Evolutionary conservation across 2,888 invertebrate genomes (phyloP), one percentile per base, ranked within the genome.

Genomic region (Cyrtodaria siliqua): DNA sequence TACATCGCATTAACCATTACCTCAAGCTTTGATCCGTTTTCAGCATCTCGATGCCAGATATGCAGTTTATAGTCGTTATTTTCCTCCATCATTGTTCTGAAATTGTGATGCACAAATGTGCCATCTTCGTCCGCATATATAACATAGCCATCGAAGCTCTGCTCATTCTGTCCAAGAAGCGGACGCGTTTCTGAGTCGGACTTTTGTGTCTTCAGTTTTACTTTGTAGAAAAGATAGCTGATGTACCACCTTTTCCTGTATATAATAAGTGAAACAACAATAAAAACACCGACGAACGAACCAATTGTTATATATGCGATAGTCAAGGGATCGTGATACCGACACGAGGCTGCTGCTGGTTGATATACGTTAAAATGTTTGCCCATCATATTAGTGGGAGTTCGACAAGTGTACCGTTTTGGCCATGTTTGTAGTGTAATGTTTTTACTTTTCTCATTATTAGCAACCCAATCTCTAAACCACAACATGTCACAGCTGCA

Each of bases 171-270:
- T 44, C n/a, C 44, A 16, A 44, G 20, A 16, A 44, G 20, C 16
- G 44, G 44, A 4, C 8, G 3, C n/a, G 4, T 20, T 44, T 44
- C 33, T 4, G 44, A 16, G 8, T 3, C 16, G 4, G 16, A 20
- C 6, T 16, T 44, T 6, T 44, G 4, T 44, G 12, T 33, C 33
- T 12, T 33, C 16, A 16, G 16, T 16, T 44, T 44, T 0, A 55
- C 2, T 49, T 70, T 78, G 20, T 69, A 69, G n/a, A 47, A 52
- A 50, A 55, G 61, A 29, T 69, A 78, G 38, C 23, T 23, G 2
- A 76, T 49, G 38, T 76, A 70, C 76, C 76, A 76, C 26, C 66
- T 40, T 16, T 70, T 61, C 57, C 57, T 57, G 33, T 66, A 61
- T 3, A 23, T n/a, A 1, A 66, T 23, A 8, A 20, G 29, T 2